These are phyloP conservation scores for Dasysyrphus tricinctus DNA, from an alignment of 2,888 invertebrate species.

Conservation along the genomic window DNA sequence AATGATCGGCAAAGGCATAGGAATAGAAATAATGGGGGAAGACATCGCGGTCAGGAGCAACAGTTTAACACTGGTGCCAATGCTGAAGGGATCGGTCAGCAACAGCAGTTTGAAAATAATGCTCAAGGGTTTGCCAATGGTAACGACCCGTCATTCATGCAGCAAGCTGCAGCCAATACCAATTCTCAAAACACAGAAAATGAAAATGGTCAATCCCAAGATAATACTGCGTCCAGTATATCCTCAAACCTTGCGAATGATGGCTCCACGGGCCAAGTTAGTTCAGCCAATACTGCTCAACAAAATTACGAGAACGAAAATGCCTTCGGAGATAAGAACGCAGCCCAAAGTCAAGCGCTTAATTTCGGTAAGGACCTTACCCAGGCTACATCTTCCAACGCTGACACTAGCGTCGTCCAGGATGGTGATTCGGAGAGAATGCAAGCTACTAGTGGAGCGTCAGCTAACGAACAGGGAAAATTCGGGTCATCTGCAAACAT, in stretches of 20 bases:
- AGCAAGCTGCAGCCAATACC: conserved; percentile 81
- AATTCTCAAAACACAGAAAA: conserved; percentile 77
- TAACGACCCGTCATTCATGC: conserved; percentile 77
- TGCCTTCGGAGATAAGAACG: conserved; percentile 78
- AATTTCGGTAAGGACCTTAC: conserved; percentile 79
- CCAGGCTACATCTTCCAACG: conserved; percentile 81
- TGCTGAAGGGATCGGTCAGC: conserved; percentile 18
- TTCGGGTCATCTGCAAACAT: conserved; percentile 79
- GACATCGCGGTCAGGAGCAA: conserved; percentile 5
- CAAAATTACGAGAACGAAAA: conserved; percentile 76
- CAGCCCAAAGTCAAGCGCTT: conserved; percentile 81
- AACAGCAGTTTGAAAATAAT: conserved; percentile 74
- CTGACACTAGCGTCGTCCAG: conserved; percentile 78
- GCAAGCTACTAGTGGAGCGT: conserved; percentile 79
- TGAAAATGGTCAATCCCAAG: conserved; percentile 75
- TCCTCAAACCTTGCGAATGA: conserved; percentile 81
- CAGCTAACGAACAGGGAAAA: conserved; percentile 78
- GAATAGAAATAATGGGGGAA: conserved; percentile 40
- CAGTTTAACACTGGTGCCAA: conserved; percentile 10
- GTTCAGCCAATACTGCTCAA: conserved; percentile 81
- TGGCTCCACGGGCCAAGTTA: conserved; percentile 81
- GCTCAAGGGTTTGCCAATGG: conserved; percentile 77
- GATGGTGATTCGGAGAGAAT: conserved; percentile 76
- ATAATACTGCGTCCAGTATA: conserved; percentile 81
- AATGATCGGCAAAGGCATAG: conserved; percentile 6